Evolutionary conservation across 2,797 vertebrate species (phyloP), one percentile per base, ranked within the genome.

Genomic region (Urocyon cinereoargenteus): DNA sequence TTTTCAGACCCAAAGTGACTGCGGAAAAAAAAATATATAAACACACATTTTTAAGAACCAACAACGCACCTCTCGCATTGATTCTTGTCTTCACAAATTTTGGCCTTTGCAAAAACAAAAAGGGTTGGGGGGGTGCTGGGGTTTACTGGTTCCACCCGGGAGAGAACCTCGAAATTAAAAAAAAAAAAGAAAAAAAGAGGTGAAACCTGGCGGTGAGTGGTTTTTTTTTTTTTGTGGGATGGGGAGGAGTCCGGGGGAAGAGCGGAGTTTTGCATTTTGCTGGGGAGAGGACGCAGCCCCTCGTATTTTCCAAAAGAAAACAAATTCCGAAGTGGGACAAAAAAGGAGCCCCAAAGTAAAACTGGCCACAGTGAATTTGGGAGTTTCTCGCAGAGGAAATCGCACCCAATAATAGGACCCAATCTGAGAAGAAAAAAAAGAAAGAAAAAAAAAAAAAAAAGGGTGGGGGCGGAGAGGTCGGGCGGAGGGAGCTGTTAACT

Each of bases 341-440:
- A 49, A 49, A 73, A 73, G 82, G 66, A 49, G 53, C 81, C 45
- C 90, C 95, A 15, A 88, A 94, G 78, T 86, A 75, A 92, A 92
- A 90, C 13, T 36, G 70, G 88, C 83, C 91, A 87, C 93, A 86
- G 86, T 86, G 97, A 90, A 87, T 88, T 31, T 45, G 40, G 22
- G 91, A 94, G 95, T 86, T 93, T 85, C 97, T 92, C 84, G 98
- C 97, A 84, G 96, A 98, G 98, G 98, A 98, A 99, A 98, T 98
- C 77, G 97, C 98, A 98, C 98, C 97, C 97, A 79, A 97, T 98
- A 98, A 98, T 95, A 96, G 96, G 97, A 97, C 98, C 96, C 97
- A 98, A 96, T 97, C 98, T 55, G 93, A 98, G 97, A 93, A 45
- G 1, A 7, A 1, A 1, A 45, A 45, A 3, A 36, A n/a, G n/a